Conservation (phyloP, 1,140 invertebrate genomes). For the Drosophila grimshawi region DNA sequence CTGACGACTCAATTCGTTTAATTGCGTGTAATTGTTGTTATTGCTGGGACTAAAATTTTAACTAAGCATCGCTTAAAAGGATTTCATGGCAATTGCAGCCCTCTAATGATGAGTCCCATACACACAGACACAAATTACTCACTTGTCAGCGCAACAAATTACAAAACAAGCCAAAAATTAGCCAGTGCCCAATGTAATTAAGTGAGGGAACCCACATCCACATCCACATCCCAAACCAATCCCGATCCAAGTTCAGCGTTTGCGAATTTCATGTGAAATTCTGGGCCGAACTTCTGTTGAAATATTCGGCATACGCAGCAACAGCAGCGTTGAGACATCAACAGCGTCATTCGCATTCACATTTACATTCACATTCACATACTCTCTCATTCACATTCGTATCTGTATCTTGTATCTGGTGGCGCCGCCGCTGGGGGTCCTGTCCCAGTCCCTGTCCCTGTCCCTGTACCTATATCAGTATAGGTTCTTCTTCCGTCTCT, state of each 20-base stretch:
- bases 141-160: conserved; percentile 55
- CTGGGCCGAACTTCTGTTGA: conserved; percentile 71
- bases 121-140: conserved; percentile 42
- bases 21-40: conserved; percentile 76
- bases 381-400: conserved; percentile 49
- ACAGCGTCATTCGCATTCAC: conserved; percentile 36
- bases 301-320: conserved; percentile 80
- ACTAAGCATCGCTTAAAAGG: conserved; percentile 42
- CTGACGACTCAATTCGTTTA: conserved; percentile 77
- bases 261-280: conserved; percentile 71
- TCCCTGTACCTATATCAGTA: conserved; percentile 6
- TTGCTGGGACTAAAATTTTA: conserved; percentile 36
- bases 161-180: conserved; percentile 52
- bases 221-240: conserved; percentile 14
- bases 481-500: neutral
- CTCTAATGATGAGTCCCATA: conserved; percentile 51
- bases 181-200: conserved; percentile 54
- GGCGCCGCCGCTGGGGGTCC: conserved; percentile 81
- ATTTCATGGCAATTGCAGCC: conserved; percentile 46
- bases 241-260: neutral
- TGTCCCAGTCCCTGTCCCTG: conserved; percentile 42
- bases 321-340: conserved; percentile 21
- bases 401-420: conserved; percentile 81
- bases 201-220: conserved; percentile 26
- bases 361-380: conserved; percentile 27